Evolutionary conservation across 2,797 vertebrate species (phyloP), one percentile per base, ranked within the genome.

Genomic region (Betta splendens): DNA sequence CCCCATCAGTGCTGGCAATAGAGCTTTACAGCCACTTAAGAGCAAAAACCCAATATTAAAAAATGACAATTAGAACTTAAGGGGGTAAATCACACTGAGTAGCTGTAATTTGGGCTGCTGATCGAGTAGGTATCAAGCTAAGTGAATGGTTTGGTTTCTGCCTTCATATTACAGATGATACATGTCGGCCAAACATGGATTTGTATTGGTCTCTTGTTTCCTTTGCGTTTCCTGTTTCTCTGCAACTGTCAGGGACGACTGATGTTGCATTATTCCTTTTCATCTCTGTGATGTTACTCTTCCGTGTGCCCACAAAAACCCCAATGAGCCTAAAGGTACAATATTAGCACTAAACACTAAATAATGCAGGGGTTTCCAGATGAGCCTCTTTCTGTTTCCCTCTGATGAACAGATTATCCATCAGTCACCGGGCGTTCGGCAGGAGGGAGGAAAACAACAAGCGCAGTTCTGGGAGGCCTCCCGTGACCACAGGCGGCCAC

Each of bases 371-470:
- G 64, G 64, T 73, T 87, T 86, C 72, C 64, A 50, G 52, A 79
- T 33, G 67, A 72, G 81, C 51, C 59, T 70, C 59, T 78, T 75
- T 73, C 61, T 47, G 69, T 69, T 81, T 72, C 59, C 29, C 18
- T 22, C 31, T 32, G 35, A 69, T 47, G 67, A 77, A 56, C 68
- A 86, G 69, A 86, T 83, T 72, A 83, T 66, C 68, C 77, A 83
- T 83, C 79, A 85, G 78, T 86, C 81, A 82, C 52, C 26, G 13
- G 35, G 46, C 61, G 62, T 78, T 84, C 59, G 72, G 78, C 74
- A 77, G 85, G 67, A 26, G 67, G 56, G 37, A 48, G 49, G 57
- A 64, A 73, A 55, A 59, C 43, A 49, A 59, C 67, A 36, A 35
- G 25, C 22, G 29, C 55, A 65, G 44, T 50, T 65, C 54, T 52